Evolutionary conservation across 2,888 invertebrate species (phyloP), one percentile per base, ranked within the genome.

Genomic region (Masnerella sp.): DNA sequence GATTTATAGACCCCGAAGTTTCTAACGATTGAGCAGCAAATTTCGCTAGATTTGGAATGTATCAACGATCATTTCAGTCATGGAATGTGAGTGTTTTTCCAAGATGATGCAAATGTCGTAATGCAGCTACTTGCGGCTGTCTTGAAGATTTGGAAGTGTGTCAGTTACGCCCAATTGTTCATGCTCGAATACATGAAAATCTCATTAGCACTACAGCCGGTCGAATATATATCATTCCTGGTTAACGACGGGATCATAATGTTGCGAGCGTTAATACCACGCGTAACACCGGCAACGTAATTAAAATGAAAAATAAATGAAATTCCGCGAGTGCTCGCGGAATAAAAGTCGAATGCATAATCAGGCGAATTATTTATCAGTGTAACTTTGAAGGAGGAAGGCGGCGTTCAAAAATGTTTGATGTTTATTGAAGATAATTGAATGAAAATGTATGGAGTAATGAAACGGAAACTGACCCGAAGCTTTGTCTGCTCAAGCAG

Each of bases 391-490:
- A n/a, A n/a, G n/a, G n/a, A n/a, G n/a, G n/a, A n/a, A n/a, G 9
- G 17, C 9, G 17, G 70, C 81, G 83, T 79, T 30, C 3, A 49
- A 84, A 83, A 83, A 84, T 84, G 83, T 85, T 85, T 84, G 82
- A 84, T 83, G 83, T 84, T 82, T 83, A 84, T 85, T 83, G 82
- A 81, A 81, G 82, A 80, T 84, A 84, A 85, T 84, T 84, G 80
- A 81, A 84, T 85, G 80, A 82, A 79, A 80, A 80, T 80, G 79
- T 79, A 78, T 79, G 77, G 81, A 79, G 82, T 84, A 85, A 84
- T 85, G 85, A 84, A 83, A 84, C 83, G 83, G 82, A 84, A 85
- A 79, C 79, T 80, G 80, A 78, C 79, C 79, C 78, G 80, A 80
- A 82, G 81, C 42, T 78, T 80, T 75, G 76, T 77, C 79, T 77